Evolutionary conservation across 2,888 invertebrate genomes (phyloP).

Genomic region (Ectemnius continuus): DNA sequence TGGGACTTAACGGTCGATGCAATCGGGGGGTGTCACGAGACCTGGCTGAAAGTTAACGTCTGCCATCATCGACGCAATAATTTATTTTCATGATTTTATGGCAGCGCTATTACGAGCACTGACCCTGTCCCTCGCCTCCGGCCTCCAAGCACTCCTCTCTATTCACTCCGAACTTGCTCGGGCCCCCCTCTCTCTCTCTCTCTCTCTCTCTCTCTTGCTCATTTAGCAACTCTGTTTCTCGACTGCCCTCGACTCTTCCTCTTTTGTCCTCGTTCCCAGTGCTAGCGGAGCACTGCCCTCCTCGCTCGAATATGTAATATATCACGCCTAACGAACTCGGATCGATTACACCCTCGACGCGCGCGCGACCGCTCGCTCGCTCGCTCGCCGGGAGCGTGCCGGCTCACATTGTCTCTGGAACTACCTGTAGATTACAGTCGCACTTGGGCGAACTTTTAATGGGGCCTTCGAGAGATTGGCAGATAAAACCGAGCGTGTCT

Average conservation of each 20-base stretch:
- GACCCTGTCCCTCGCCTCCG: slow-evolving; percentile 43
- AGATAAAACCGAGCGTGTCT: too few relatives aligned
- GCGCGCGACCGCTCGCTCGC: slow-evolving; percentile 1
- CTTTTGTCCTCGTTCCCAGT: slow-evolving; percentile 17
- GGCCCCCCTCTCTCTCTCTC: background rate
- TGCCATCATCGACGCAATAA: slow-evolving; percentile 70
- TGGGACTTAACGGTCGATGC: slow-evolving; percentile 40
- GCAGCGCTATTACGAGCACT: slow-evolving; percentile 52
- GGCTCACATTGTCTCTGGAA: too few relatives aligned
- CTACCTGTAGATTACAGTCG: too few relatives aligned
- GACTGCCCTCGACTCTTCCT: background rate
- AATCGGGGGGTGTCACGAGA: slow-evolving; percentile 37
- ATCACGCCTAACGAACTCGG: slow-evolving; percentile 8
- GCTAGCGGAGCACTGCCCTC: background rate
- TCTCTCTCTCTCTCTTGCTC: background rate
- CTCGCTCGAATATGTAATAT: slow-evolving; percentile 29
- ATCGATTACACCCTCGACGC: background rate
- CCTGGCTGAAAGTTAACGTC: slow-evolving; percentile 57
- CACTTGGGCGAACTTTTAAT: too few relatives aligned
- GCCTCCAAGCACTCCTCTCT: slow-evolving; percentile 15
- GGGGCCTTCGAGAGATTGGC: too few relatives aligned
- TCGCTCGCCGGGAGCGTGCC: too few relatives aligned
- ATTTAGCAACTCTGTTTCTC: background rate
- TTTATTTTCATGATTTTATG: slow-evolving; percentile 73
- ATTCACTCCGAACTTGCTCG: background rate